These are phyloP conservation scores for Herpailurus yagouaroundi DNA, from an alignment of 2,113 vertebrate genomes.

Conservation along the genomic window DNA sequence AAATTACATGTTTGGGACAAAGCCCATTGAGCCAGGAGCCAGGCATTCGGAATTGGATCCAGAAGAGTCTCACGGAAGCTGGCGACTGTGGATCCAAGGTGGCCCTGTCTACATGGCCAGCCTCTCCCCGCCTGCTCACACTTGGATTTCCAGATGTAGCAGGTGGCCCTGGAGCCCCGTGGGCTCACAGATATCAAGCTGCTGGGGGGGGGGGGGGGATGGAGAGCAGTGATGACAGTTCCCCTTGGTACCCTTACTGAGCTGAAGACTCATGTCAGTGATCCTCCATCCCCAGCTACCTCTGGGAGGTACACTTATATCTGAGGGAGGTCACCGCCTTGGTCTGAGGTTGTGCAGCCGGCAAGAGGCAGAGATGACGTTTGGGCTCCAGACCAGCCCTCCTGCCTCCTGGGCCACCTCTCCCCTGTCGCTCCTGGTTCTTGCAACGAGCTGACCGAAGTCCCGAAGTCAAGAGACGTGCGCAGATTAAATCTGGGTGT, in stretches of 20 bases:
- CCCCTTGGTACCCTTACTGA: rapidly evolving
- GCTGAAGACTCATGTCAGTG: too few relatives aligned
- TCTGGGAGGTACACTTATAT: not conserved
- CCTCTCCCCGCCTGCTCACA: not conserved
- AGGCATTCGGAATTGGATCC: not conserved
- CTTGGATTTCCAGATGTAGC: not conserved
- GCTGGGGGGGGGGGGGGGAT: not conserved
- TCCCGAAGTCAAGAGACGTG: not conserved
- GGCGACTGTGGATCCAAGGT: too few relatives aligned
- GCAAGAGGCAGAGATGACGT: not conserved
- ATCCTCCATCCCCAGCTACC: not conserved
- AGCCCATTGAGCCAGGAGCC: conserved; percentile 31
- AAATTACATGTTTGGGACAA: conserved; percentile 43
- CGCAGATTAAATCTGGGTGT: too few relatives aligned
- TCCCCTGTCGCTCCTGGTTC: not conserved
- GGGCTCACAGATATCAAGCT: not conserved
- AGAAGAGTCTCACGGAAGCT: not conserved
- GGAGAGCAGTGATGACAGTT: not conserved
- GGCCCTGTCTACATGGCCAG: too few relatives aligned
- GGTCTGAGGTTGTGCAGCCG: not conserved
- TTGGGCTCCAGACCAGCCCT: not conserved
- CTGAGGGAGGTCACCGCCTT: not conserved
- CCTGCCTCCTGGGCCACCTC: not conserved
- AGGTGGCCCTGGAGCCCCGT: not conserved
- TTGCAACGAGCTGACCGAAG: not conserved